A percentile compares a stretch with the other conserved stretches of the same genome.
phyloP scores from a whole-genome alignment of 2,113 vertebrate genomes.

The Myotis brandtii region DNA sequence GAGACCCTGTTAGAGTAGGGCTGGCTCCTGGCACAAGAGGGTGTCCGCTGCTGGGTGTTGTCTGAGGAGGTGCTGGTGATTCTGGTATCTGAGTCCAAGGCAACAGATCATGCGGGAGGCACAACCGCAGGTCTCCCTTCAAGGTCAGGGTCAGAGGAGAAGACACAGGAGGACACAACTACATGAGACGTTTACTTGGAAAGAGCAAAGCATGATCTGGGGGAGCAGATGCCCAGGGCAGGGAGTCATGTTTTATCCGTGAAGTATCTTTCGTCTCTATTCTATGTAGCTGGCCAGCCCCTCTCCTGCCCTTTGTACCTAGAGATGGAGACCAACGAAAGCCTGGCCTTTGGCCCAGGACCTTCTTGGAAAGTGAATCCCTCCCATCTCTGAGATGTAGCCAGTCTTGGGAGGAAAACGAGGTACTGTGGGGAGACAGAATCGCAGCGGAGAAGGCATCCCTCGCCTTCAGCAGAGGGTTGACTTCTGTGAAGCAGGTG shows the following conservation, averaged over 20 bases:
- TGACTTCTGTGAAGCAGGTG: fast-evolving
- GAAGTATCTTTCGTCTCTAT: not conserved
- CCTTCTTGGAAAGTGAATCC: not conserved
- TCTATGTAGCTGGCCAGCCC: not conserved
- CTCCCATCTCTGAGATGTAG: not conserved
- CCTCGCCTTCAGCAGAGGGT: not conserved
- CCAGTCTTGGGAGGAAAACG: not conserved
- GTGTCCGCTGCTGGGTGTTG: not conserved
- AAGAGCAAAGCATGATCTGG: not conserved
- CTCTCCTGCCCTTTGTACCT: not conserved
- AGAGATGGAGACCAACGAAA: not conserved
- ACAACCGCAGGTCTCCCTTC: not conserved
- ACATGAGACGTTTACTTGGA: not conserved
- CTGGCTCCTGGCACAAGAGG: not conserved
- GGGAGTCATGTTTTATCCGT: not conserved
- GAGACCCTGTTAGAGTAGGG: not conserved
- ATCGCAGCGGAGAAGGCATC: not conserved
- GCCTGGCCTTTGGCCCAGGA: not conserved
- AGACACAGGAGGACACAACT: not conserved
- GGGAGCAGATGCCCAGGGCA: not conserved
- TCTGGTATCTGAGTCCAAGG: not conserved
- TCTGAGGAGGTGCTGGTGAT: not conserved
- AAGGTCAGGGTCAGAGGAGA: not conserved
- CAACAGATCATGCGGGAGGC: not conserved
- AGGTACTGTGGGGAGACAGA: not conserved